Evolutionary conservation across 1,140 invertebrate genomes (phyloP).

Genomic region (Euura saliciscinereae): DNA sequence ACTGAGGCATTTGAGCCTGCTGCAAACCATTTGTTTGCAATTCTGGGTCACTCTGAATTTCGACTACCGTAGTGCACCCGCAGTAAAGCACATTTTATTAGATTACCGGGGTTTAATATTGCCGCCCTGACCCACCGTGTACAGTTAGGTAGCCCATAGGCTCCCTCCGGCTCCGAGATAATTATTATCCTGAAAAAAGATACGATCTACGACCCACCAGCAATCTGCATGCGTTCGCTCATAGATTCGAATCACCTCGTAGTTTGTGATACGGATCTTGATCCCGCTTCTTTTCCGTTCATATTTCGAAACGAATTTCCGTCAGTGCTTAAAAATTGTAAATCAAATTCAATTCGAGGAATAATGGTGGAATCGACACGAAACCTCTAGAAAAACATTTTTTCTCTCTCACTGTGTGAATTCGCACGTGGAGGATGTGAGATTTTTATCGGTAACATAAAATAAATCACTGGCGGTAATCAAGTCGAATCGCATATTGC

Average conservation of each 20-base stretch:
- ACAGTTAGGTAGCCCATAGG: neutral
- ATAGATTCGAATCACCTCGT: constrained; percentile 3
- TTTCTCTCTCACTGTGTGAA: too few relatives aligned
- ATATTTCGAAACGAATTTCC: neutral
- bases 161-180: neutral
- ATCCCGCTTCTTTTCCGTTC: too few relatives aligned
- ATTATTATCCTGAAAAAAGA: neutral
- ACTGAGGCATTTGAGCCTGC: neutral
- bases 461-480: constrained; percentile 2
- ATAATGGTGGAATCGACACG: too few relatives aligned
- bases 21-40: constrained; percentile 7
- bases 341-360: too few relatives aligned
- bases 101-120: constrained; percentile 24
- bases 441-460: constrained; percentile 7
- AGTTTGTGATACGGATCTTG: neutral
- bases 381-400: too few relatives aligned
- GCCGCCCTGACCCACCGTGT: constrained; percentile 12
- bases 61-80: constrained; percentile 9
- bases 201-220: neutral
- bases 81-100: constrained; percentile 20
- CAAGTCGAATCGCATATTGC: neutral
- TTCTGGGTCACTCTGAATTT: constrained; percentile 11
- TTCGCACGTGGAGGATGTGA: too few relatives aligned
- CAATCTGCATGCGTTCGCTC: neutral
- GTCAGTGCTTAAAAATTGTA: neutral